Evolutionary conservation across 2,113 vertebrate genomes (phyloP).

Genomic region (Thinocorus orbignyianus): DNA sequence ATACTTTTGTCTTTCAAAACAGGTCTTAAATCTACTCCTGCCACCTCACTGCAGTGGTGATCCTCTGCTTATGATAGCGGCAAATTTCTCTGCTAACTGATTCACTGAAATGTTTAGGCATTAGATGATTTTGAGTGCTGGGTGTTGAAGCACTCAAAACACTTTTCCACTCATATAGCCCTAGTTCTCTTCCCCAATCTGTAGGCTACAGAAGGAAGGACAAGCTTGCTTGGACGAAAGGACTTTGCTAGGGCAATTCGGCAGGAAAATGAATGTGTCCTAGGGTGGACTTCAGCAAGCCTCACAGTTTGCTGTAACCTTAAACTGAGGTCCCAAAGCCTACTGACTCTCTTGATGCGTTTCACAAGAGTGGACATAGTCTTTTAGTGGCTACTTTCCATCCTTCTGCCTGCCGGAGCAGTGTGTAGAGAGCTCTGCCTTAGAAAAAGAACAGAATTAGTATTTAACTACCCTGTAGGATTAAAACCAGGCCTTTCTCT

Average conservation of each 20-base stretch:
- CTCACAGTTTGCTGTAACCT: neutral
- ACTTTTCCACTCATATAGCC: neutral
- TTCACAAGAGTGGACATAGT: neutral
- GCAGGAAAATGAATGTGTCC: neutral
- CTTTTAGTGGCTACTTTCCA: neutral
- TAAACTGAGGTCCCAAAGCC: neutral
- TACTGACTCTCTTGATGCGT: accelerated
- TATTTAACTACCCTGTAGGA: neutral
- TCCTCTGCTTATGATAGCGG: neutral
- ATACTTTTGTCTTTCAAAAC: neutral
- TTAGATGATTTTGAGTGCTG: neutral
- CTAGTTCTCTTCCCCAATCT: neutral
- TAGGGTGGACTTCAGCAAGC: neutral
- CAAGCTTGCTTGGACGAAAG: neutral
- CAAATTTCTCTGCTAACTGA: neutral
- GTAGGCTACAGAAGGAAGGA: neutral
- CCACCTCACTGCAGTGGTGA: neutral
- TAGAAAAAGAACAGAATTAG: neutral
- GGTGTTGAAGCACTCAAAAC: neutral
- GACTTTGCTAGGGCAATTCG: neutral
- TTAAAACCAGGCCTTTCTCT: neutral
- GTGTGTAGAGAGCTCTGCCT: neutral
- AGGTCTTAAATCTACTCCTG: neutral
- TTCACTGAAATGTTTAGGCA: neutral
- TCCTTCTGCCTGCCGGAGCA: neutral